Evolutionary conservation across 2,797 vertebrate species (phyloP).

Genomic region (Sebastes ruberrimus): DNA sequence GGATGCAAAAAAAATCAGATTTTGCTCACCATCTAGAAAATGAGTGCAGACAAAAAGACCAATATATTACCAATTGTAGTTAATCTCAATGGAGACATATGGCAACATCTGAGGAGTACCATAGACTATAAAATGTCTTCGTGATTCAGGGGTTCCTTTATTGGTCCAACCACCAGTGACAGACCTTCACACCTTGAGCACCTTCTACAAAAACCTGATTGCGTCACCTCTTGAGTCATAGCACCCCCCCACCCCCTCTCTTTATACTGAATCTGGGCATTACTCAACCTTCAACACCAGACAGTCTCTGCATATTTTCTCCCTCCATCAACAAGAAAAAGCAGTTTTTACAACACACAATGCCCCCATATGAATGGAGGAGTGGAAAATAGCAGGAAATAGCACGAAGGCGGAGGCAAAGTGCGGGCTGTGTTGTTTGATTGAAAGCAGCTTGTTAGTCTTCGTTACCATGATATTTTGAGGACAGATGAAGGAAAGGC

Average conservation of each 20-base stretch:
- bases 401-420: conserved; percentile 37
- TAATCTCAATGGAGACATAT: neutral
- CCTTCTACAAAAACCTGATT: conserved; percentile 22
- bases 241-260: neutral
- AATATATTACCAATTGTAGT: neutral
- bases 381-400: conserved; percentile 52
- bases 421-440: conserved; percentile 64
- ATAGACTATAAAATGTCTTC: neutral
- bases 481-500: conserved; percentile 61
- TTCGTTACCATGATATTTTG: conserved; percentile 59
- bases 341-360: conserved; percentile 27
- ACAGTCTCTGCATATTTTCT: conserved; percentile 35
- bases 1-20: neutral
- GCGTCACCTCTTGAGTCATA: conserved; percentile 36
- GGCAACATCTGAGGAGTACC: neutral
- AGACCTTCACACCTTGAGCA: neutral
- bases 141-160: neutral
- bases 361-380: conserved; percentile 24
- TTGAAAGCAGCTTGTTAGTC: conserved; percentile 74
- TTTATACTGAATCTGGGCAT: conserved; percentile 14
- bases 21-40: neutral
- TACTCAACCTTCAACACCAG: conserved; percentile 33
- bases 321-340: conserved; percentile 27
- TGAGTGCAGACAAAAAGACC: neutral
- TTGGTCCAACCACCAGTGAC: neutral